Conservation (phyloP, 2,888 invertebrate genomes). For the Clepsis dumicolana region DNA sequence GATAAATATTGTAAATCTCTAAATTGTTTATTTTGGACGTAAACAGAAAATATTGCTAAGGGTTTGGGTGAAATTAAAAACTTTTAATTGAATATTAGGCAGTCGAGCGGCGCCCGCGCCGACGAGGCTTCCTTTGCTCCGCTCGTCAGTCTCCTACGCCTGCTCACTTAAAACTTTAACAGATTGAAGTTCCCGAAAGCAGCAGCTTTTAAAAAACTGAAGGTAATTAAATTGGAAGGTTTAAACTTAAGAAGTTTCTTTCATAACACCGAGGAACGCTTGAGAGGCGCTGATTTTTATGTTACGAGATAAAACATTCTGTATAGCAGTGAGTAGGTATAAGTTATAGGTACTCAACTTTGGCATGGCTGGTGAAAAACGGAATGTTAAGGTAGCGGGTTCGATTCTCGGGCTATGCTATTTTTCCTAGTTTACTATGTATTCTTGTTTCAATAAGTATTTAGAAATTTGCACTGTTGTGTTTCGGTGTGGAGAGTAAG, state of each 20-base stretch:
- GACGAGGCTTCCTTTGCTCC: slow-evolving; percentile 65
- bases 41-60: slow-evolving; percentile 74
- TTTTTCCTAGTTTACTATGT: too few species aligned
- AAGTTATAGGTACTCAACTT: too few species aligned
- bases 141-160: slow-evolving; percentile 52
- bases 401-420: too few species aligned
- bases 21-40: slow-evolving; percentile 67
- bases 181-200: slow-evolving; percentile 62
- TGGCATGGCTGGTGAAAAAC: too few species aligned
- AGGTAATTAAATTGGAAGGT: slow-evolving; percentile 43
- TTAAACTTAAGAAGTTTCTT: slow-evolving; percentile 39
- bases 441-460: too few species aligned
- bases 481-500: too few species aligned
- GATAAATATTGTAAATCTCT: slow-evolving; percentile 49
- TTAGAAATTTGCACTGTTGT: too few species aligned
- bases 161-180: slow-evolving; percentile 58
- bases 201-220: slow-evolving; percentile 45
- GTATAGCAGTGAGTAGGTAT: too few species aligned
- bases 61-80: slow-evolving; percentile 74
- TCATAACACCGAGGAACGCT: slow-evolving; percentile 38
- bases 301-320: not conserved
- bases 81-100: slow-evolving; percentile 82
- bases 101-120: slow-evolving; percentile 62
- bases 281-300: slow-evolving; percentile 32
- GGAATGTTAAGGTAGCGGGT: too few species aligned